A percentile compares a stretch with the other conserved stretches of the same genome.
Evolutionary conservation across 2,797 vertebrate genomes (phyloP).

Genomic region (Acridotheres tristis): DNA sequence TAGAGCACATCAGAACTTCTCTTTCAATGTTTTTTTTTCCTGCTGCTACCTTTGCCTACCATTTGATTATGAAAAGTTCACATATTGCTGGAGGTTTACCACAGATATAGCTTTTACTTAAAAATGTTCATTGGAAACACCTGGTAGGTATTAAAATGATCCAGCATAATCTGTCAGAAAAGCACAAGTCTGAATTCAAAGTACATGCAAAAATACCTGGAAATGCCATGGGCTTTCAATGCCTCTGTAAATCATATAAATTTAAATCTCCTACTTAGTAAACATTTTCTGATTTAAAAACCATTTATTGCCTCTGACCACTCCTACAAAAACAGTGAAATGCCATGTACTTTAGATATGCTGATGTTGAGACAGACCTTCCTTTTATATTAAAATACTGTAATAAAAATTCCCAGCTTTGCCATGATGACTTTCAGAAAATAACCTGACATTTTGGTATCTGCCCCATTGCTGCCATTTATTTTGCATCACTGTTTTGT

Average conservation of each 20-base stretch:
- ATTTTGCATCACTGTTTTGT: background rate
- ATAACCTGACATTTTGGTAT: background rate
- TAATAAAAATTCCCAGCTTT: background rate
- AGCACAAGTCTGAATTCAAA: slow-evolving; percentile 34
- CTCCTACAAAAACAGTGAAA: background rate
- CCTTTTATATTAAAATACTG: background rate
- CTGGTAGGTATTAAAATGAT: slow-evolving; percentile 28
- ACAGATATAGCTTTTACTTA: slow-evolving; percentile 25
- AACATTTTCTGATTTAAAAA: slow-evolving; percentile 4
- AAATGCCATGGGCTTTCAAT: slow-evolving; percentile 19
- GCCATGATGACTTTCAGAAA: background rate
- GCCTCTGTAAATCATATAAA: background rate
- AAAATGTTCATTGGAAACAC: slow-evolving; percentile 46
- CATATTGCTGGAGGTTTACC: background rate
- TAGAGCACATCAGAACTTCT: background rate
- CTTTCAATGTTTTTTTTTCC: background rate
- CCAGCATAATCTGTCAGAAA: slow-evolving; percentile 22
- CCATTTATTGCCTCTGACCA: background rate
- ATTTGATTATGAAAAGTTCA: slow-evolving; percentile 33
- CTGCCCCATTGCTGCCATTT: background rate
- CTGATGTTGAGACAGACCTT: background rate
- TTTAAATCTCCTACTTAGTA: background rate
- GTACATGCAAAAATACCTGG: slow-evolving; percentile 22
- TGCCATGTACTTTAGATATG: background rate
- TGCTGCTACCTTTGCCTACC: background rate